phyloP scores from a whole-genome alignment of 2,797 vertebrate genomes.

The Vultur gryphus region DNA sequence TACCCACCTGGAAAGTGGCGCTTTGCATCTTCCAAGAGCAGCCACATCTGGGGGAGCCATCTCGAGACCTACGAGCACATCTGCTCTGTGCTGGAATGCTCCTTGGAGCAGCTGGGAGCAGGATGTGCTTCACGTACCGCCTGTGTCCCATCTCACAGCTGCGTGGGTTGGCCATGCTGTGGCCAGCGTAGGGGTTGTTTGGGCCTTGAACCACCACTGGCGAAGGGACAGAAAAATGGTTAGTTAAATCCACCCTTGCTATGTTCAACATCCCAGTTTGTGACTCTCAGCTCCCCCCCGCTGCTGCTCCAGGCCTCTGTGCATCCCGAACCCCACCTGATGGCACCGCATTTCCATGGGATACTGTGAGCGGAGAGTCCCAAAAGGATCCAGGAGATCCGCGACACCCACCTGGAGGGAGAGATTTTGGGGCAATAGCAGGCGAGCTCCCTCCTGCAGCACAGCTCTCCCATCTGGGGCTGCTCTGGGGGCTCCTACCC shows the following conservation, averaged over 20 bases:
- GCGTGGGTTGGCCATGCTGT: not conserved
- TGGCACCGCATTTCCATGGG: not conserved
- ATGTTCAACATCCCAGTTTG: not conserved
- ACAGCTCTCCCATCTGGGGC: not conserved
- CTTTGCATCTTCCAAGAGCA: not conserved
- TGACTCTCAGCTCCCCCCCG: not conserved
- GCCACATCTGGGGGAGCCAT: not conserved
- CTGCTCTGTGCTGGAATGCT: not conserved
- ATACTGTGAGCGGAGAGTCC: rapidly evolving
- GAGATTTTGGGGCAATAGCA: not conserved
- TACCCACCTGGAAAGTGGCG: not conserved
- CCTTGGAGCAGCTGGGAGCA: not conserved
- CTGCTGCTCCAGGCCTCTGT: not conserved
- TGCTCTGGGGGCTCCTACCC: not conserved
- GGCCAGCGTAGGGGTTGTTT: not conserved
- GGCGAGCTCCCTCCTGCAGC: not conserved
- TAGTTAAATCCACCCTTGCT: not conserved
- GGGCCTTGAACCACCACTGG: not conserved
- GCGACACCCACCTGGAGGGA: not conserved
- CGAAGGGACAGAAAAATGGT: not conserved
- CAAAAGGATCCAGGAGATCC: not conserved
- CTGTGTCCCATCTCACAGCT: not conserved
- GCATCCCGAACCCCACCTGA: not conserved
- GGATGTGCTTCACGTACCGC: rapidly evolving
- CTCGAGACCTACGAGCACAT: rapidly evolving